These are phyloP conservation scores for Dreissena rostriformis DNA, from an alignment of 1,140 invertebrate genomes.

Conservation along the genomic window DNA sequence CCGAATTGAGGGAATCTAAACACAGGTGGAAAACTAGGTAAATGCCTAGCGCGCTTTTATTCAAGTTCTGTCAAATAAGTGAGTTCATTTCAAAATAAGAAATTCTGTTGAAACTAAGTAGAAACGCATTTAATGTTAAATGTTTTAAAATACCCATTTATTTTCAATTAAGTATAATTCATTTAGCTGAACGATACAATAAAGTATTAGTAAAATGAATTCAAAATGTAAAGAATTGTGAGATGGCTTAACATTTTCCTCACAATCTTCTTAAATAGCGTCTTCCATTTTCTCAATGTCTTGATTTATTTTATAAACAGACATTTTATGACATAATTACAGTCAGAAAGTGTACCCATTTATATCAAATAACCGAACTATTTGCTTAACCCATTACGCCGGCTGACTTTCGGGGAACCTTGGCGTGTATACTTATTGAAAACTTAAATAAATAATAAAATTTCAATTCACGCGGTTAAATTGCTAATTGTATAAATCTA, in stretches of 20 bases:
- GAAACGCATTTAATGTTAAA: too few relatives aligned
- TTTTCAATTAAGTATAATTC: too few relatives aligned
- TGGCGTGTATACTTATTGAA: conserved; percentile 38
- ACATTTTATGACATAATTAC: conserved; percentile 50
- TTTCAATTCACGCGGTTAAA: conserved; percentile 7
- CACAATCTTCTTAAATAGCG: conserved; percentile 4
- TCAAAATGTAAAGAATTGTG: too few relatives aligned
- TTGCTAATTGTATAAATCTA: conserved; percentile 11
- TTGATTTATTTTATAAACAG: conserved; percentile 48
- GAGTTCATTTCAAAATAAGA: neutral
- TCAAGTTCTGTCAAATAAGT: too few relatives aligned
- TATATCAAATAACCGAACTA: conserved; percentile 45
- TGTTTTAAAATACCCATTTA: too few relatives aligned
- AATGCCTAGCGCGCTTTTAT: too few relatives aligned
- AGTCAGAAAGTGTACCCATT: conserved; percentile 47
- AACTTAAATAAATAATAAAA: conserved; percentile 49
- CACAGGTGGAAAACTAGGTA: too few relatives aligned
- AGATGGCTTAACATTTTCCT: neutral
- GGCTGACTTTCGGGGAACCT: conserved; percentile 22
- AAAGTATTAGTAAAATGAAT: too few relatives aligned
- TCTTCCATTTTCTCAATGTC: conserved; percentile 30
- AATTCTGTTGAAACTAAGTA: conserved; percentile 1
- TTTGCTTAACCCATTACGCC: conserved; percentile 39
- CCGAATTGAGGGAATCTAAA: too few relatives aligned
- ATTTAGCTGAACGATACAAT: too few relatives aligned